Percentiles rank a stretch among this genome's conserved stretches.
Conservation (phyloP, 2,797 vertebrate genomes). For the Carapus acus region DNA sequence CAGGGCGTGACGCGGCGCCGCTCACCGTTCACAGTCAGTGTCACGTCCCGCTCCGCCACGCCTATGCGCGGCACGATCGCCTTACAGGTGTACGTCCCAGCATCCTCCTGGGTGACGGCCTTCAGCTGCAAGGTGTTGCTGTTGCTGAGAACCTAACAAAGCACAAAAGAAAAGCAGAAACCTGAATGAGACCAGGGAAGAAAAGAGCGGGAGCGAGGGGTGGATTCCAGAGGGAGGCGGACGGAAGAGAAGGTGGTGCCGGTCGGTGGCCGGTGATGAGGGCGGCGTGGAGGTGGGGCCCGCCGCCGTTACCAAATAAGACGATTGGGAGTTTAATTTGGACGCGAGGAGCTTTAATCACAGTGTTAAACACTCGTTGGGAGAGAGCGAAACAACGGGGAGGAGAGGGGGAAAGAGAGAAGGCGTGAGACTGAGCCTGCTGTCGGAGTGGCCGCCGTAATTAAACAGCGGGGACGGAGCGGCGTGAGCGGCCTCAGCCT, state of each 20-base stretch:
- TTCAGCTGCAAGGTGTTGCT: constrained; percentile 81
- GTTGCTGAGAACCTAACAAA: constrained; percentile 84
- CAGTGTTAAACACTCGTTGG: constrained; percentile 66
- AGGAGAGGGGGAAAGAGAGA: too few species aligned
- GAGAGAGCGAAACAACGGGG: too few species aligned
- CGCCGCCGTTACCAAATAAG: constrained; percentile 57
- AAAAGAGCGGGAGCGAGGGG: constrained; percentile 2
- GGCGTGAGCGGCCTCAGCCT: constrained; percentile 44
- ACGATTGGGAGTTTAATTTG: constrained; percentile 63
- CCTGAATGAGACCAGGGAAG: constrained; percentile 47
- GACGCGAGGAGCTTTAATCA: constrained; percentile 70
- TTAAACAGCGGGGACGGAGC: constrained; percentile 67
- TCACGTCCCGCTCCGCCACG: constrained; percentile 78
- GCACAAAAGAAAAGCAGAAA: too few species aligned
- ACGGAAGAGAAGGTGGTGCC: constrained; percentile 47
- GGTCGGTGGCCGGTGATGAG: constrained; percentile 37
- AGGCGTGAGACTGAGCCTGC: too few species aligned
- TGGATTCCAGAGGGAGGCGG: constrained; percentile 18
- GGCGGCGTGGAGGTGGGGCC: constrained; percentile 55
- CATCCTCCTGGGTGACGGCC: constrained; percentile 81
- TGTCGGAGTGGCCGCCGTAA: constrained; percentile 69
- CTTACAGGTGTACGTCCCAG: constrained; percentile 85
- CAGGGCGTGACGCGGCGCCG: neutral
- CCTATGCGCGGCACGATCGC: constrained; percentile 83
- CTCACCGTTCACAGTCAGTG: constrained; percentile 85